Percentiles rank a stretch among this genome's conserved stretches.
Evolutionary conservation across 2,888 invertebrate genomes (phyloP).

Genomic region (Agonum fuliginosum): DNA sequence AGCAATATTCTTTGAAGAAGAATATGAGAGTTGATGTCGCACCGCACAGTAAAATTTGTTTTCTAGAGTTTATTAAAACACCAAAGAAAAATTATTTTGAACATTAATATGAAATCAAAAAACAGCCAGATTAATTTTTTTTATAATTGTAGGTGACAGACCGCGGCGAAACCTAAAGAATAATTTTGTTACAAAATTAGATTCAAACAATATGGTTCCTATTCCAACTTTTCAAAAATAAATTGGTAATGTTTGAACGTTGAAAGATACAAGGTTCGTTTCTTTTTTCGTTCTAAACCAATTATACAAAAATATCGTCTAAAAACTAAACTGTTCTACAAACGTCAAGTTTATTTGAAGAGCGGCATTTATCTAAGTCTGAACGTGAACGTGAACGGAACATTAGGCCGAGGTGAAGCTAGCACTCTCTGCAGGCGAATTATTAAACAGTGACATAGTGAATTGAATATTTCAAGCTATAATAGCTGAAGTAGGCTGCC

Average conservation of each 20-base stretch:
- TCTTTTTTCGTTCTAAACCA: not conserved
- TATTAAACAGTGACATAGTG: slow-evolving; percentile 9
- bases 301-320: slow-evolving; percentile 25
- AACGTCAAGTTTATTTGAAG: slow-evolving; percentile 25
- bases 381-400: not conserved
- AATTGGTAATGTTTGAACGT: too few species aligned
- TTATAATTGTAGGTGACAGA: slow-evolving; percentile 6
- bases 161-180: slow-evolving; percentile 16
- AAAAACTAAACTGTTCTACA: slow-evolving; percentile 12
- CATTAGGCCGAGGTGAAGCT: not conserved
- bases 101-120: not conserved
- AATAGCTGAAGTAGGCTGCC: slow-evolving; percentile 12
- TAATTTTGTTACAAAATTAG: slow-evolving; percentile 2
- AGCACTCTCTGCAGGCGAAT: not conserved
- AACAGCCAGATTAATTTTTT: not conserved
- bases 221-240: slow-evolving; percentile 2
- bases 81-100: slow-evolving; percentile 1
- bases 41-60: too few species aligned
- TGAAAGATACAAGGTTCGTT: not conserved
- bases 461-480: slow-evolving; percentile 21
- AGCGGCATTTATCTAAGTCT: slow-evolving; percentile 19
- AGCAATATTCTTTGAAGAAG: too few species aligned
- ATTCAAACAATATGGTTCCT: slow-evolving; percentile 15
- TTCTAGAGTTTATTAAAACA: too few species aligned
- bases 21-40: too few species aligned